A percentile compares a stretch with the other conserved stretches of the same genome.
Evolutionary conservation across 2,888 invertebrate genomes (phyloP).

Genomic region (Drosophila subsilvestris): DNA sequence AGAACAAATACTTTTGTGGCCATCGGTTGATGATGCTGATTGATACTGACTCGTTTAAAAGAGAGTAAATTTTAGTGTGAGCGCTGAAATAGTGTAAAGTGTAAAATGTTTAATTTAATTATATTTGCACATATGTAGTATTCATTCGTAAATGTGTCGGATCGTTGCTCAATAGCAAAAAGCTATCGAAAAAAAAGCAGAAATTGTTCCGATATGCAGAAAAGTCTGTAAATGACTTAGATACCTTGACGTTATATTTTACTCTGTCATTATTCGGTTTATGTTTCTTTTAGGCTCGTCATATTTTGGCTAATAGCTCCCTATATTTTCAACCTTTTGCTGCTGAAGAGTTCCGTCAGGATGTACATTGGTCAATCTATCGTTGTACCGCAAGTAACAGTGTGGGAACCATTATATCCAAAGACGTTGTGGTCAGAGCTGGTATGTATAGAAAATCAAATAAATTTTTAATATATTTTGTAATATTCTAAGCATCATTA

Average conservation of each 20-base stretch:
- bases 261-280: background rate
- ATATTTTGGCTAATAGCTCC: conserved; percentile 85
- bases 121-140: too few species aligned
- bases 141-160: too few species aligned
- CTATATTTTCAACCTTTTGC: conserved; percentile 86
- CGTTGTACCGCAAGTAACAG: conserved; percentile 85
- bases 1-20: too few species aligned
- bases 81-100: too few species aligned
- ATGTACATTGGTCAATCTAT: conserved; percentile 86
- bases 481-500: background rate
- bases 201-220: too few species aligned
- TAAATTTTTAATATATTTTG: background rate
- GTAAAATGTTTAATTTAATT: too few species aligned
- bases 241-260: background rate
- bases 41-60: too few species aligned
- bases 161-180: too few species aligned
- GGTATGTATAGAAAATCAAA: conserved; percentile 70
- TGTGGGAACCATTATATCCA: conserved; percentile 85
- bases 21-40: too few species aligned
- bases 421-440: conserved; percentile 85
- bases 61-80: too few species aligned
- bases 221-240: too few species aligned
- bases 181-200: too few species aligned
- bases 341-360: conserved; percentile 86
- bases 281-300: conserved; percentile 81